Evolutionary conservation across 2,888 invertebrate genomes (phyloP).

Genomic region (Acanthosepion esculentum): DNA sequence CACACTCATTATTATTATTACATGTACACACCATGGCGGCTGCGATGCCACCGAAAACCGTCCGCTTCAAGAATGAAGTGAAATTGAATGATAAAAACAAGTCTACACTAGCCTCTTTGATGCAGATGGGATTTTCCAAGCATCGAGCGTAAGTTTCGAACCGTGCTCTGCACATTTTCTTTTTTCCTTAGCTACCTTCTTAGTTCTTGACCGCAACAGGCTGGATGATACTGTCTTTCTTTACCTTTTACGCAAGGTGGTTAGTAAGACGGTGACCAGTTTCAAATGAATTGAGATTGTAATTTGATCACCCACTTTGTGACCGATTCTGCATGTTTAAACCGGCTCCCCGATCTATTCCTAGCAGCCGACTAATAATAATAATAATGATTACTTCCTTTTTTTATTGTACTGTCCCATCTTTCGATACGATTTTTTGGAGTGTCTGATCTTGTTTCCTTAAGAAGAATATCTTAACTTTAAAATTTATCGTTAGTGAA

Average conservation of each 20-base stretch:
- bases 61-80: conserved; percentile 45
- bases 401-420: too few species aligned
- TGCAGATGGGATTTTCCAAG: conserved; percentile 45
- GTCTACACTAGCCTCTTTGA: conserved; percentile 2
- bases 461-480: too few species aligned
- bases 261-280: not conserved
- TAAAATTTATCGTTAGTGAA: too few species aligned
- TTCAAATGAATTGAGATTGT: not conserved
- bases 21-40: conserved; percentile 8
- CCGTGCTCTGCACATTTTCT: not conserved
- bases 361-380: not conserved
- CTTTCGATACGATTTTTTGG: too few species aligned
- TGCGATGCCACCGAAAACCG: conserved; percentile 34
- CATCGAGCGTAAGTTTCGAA: conserved; percentile 24
- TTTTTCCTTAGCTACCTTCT: not conserved
- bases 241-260: not conserved
- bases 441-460: too few species aligned
- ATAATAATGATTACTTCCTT: too few species aligned
- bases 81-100: conserved; percentile 14
- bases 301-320: not conserved
- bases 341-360: not conserved
- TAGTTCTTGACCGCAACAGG: not conserved
- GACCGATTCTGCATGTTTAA: not conserved
- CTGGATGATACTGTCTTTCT: not conserved
- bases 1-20: not conserved